These are phyloP conservation scores for Garrulus glandarius DNA, from an alignment of 2,797 vertebrate genomes.

Conservation along the genomic window DNA sequence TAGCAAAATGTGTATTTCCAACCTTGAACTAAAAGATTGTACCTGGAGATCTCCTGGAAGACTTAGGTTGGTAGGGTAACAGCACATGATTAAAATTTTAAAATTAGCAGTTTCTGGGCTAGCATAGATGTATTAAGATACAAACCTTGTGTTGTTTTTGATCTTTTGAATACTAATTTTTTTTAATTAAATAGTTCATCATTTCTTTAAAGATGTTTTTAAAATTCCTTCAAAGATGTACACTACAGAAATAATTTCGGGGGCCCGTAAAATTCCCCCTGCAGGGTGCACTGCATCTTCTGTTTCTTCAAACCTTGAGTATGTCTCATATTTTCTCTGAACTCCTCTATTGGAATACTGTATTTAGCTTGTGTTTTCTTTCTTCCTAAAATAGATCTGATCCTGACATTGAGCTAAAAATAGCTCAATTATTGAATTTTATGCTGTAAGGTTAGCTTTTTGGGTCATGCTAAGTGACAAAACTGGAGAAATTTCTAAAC, in stretches of 20 bases:
- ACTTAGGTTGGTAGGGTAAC: neutral
- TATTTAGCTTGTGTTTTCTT: neutral
- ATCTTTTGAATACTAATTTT: neutral
- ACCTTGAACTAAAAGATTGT: neutral
- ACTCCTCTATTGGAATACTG: neutral
- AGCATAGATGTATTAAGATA: neutral
- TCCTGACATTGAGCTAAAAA: neutral
- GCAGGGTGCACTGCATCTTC: neutral
- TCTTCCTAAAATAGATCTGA: neutral
- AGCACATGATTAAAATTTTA: neutral
- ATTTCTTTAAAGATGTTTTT: neutral
- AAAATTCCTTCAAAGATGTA: neutral
- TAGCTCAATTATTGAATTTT: neutral
- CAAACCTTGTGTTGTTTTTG: neutral
- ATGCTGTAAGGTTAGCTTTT: neutral
- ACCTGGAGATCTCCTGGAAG: neutral
- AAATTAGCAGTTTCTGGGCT: neutral
- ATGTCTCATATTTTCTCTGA: neutral
- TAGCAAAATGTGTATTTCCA: neutral
- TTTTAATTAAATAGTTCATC: neutral
- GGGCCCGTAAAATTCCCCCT: neutral
- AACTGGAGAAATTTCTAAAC: neutral
- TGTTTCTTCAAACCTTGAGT: neutral
- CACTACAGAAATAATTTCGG: neutral
- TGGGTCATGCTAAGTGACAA: neutral